phyloP scores from a whole-genome alignment of 2,113 vertebrate genomes.

The Motacilla alba region DNA sequence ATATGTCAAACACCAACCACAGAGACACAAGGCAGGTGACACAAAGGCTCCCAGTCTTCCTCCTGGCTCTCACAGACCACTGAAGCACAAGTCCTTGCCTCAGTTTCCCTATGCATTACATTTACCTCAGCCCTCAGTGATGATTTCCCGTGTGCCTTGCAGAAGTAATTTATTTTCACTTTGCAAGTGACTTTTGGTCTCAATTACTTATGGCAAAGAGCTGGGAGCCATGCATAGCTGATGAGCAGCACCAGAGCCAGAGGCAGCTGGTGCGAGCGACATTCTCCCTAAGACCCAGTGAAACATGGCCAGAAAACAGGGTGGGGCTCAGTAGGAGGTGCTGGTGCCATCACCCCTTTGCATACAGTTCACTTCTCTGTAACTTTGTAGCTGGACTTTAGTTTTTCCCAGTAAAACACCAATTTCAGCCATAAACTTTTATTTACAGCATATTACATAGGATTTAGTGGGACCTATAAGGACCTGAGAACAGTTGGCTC shows the following conservation, averaged over 20 bases:
- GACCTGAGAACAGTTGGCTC: neutral
- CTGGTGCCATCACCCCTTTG: neutral
- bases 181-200: neutral
- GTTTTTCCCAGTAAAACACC: neutral
- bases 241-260: neutral
- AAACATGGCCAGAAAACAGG: neutral
- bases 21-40: neutral
- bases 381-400: neutral
- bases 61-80: neutral
- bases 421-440: neutral
- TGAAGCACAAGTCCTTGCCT: neutral
- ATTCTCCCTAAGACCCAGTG: neutral
- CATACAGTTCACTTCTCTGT: neutral
- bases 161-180: neutral
- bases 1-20: fast-evolving
- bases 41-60: neutral
- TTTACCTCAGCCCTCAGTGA: neutral
- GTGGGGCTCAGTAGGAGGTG: fast-evolving
- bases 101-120: neutral
- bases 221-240: neutral
- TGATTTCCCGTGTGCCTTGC: fast-evolving
- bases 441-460: neutral
- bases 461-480: slow-evolving; percentile 21
- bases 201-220: neutral
- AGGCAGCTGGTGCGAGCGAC: fast-evolving